Evolutionary conservation across 2,888 invertebrate genomes (phyloP).

Genomic region (Melinaea marsaeus): DNA sequence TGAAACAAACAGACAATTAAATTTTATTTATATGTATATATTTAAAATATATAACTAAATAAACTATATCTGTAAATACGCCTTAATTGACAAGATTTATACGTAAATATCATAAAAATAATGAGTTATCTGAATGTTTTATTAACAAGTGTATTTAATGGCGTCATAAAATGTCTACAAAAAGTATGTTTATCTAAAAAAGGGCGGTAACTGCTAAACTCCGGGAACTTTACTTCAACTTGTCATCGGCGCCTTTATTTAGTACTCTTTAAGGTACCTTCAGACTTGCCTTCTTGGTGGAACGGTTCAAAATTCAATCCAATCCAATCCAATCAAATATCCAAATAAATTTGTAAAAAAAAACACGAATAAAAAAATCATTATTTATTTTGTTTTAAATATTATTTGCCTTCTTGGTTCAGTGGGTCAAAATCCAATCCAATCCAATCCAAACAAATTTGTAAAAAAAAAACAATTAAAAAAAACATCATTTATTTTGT

Average conservation of each 20-base stretch:
- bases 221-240: slow-evolving; percentile 39
- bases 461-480: too few relatives aligned
- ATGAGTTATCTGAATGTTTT: slow-evolving; percentile 21
- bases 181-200: slow-evolving; percentile 41
- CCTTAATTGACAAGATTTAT: too few relatives aligned
- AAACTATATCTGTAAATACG: too few relatives aligned
- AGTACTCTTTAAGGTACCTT: slow-evolving; percentile 32
- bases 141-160: slow-evolving; percentile 34
- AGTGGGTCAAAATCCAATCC: background rate
- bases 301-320: background rate
- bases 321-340: too few relatives aligned
- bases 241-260: slow-evolving; percentile 50
- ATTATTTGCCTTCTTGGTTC: background rate
- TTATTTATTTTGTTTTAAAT: too few relatives aligned
- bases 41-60: too few relatives aligned
- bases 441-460: too few relatives aligned
- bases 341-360: too few relatives aligned
- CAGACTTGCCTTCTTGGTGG: slow-evolving; percentile 18
- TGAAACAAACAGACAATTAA: too few relatives aligned
- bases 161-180: slow-evolving; percentile 35
- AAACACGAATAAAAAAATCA: too few relatives aligned
- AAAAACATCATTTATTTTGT: too few relatives aligned
- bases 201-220: slow-evolving; percentile 43
- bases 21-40: too few relatives aligned
- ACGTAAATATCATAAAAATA: background rate